A percentile compares a stretch with the other conserved stretches of the same genome.
phyloP scores from a whole-genome alignment of 2,888 invertebrate genomes.

The Carterocephalus palaemon region DNA sequence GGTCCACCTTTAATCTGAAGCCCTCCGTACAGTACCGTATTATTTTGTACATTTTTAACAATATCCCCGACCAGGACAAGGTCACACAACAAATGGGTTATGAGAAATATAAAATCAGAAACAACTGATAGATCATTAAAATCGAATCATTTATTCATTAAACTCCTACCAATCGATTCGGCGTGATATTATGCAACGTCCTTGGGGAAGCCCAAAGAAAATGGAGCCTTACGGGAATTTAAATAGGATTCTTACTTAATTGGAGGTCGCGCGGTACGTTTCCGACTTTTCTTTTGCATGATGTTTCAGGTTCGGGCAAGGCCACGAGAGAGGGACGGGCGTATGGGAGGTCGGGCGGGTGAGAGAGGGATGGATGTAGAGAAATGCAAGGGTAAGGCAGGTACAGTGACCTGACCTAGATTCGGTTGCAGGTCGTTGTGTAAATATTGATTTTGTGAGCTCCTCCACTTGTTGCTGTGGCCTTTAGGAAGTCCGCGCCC shows the following conservation, averaged over 20 bases:
- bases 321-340: conserved; percentile 52
- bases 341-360: conserved; percentile 35
- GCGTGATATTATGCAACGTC: conserved; percentile 34
- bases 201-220: conserved; percentile 24
- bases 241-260: conserved; percentile 50
- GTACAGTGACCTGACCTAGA: conserved; percentile 75
- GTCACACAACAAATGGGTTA: conserved; percentile 53
- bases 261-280: conserved; percentile 50
- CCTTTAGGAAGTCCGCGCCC: conserved; percentile 33
- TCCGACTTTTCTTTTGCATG: conserved; percentile 70
- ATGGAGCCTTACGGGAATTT: conserved; percentile 32
- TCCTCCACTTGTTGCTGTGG: conserved; percentile 63
- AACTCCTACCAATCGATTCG: conserved; percentile 51
- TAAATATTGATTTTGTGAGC: conserved; percentile 74
- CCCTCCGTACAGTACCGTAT: too few species aligned
- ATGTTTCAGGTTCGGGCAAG: conserved; percentile 55
- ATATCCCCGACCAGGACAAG: conserved; percentile 45
- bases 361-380: conserved; percentile 43
- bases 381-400: conserved; percentile 71
- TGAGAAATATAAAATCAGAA: conserved; percentile 43
- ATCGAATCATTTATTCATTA: conserved; percentile 55
- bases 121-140: conserved; percentile 46
- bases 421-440: conserved; percentile 64
- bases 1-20: too few species aligned
- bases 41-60: conserved; percentile 3